A percentile compares a stretch with the other conserved stretches of the same genome.
Evolutionary conservation across 1,140 invertebrate genomes (phyloP).

Genomic region (Calliphora vicina): DNA sequence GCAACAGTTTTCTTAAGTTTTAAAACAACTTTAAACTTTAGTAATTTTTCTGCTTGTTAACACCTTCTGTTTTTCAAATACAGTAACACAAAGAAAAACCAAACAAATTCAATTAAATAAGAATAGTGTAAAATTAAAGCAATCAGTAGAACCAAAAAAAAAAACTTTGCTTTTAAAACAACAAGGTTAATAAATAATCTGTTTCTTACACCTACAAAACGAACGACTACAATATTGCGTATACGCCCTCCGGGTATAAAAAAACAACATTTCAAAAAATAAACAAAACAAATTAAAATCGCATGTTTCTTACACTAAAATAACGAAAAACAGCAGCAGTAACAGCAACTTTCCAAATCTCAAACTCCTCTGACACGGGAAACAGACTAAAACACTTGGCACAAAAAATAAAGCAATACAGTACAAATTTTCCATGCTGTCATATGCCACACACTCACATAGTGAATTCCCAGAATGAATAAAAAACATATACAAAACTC

Average conservation of each 20-base stretch:
- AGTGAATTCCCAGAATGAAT: background rate
- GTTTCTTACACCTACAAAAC: background rate
- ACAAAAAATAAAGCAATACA: background rate
- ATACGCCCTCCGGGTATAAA: background rate
- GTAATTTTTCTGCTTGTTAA: background rate
- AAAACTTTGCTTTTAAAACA: background rate
- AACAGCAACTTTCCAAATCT: background rate
- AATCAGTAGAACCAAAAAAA: background rate
- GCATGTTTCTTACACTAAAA: background rate
- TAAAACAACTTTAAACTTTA: background rate
- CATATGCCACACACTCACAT: background rate
- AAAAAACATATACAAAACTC: background rate
- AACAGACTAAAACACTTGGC: too few species aligned
- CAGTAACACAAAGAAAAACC: background rate
- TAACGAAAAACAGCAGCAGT: background rate
- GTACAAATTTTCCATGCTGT: background rate
- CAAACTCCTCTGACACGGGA: background rate
- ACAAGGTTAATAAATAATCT: constrained; percentile 4
- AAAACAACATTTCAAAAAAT: background rate
- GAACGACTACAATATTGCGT: constrained; percentile 1
- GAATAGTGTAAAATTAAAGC: background rate
- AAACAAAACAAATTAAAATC: constrained; percentile 6
- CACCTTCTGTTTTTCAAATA: background rate
- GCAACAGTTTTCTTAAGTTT: too few species aligned
- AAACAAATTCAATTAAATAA: background rate